Conservation (phyloP, 2,797 vertebrate species). For the Acanthopagrus latus region DNA sequence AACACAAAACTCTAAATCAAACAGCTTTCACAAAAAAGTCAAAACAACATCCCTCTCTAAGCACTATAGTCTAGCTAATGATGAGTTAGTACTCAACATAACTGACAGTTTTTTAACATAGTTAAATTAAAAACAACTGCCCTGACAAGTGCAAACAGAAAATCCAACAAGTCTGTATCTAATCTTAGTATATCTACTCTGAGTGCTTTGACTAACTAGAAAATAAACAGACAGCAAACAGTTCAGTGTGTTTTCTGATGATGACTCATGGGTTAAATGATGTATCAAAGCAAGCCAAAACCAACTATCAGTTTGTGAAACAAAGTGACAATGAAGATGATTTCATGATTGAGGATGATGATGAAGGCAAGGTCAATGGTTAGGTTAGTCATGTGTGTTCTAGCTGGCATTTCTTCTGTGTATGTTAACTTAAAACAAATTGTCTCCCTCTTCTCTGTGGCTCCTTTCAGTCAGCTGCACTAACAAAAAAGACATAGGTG, state of each 20-base stretch:
- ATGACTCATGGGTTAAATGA: slow-evolving; percentile 57
- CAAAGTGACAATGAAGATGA: slow-evolving; percentile 59
- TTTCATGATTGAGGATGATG: slow-evolving; percentile 56
- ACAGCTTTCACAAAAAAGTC: slow-evolving; percentile 22
- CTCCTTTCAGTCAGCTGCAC: slow-evolving; percentile 50
- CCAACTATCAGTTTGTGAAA: slow-evolving; percentile 66
- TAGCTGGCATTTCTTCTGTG: slow-evolving; percentile 27
- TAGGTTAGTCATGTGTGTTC: slow-evolving; percentile 26
- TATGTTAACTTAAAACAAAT: slow-evolving; percentile 30
- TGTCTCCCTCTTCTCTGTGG: slow-evolving; percentile 29
- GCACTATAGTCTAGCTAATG: neutral
- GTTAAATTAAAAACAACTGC: neutral
- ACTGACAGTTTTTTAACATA: neutral
- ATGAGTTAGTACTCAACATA: slow-evolving; percentile 25
- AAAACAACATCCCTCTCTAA: slow-evolving; percentile 5
- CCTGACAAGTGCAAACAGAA: slow-evolving; percentile 25
- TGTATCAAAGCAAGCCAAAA: slow-evolving; percentile 76
- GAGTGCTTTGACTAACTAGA: slow-evolving; percentile 54
- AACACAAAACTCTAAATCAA: slow-evolving; percentile 73
- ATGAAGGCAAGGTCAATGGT: slow-evolving; percentile 67
- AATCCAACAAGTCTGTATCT: slow-evolving; percentile 22
- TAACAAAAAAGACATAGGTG: slow-evolving; percentile 37
- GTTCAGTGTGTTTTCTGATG: slow-evolving; percentile 53
- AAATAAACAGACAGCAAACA: slow-evolving; percentile 56
- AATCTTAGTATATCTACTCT: slow-evolving; percentile 41